phyloP scores from a whole-genome alignment of 2,888 invertebrate species.

The Oscheius sp. region DNA sequence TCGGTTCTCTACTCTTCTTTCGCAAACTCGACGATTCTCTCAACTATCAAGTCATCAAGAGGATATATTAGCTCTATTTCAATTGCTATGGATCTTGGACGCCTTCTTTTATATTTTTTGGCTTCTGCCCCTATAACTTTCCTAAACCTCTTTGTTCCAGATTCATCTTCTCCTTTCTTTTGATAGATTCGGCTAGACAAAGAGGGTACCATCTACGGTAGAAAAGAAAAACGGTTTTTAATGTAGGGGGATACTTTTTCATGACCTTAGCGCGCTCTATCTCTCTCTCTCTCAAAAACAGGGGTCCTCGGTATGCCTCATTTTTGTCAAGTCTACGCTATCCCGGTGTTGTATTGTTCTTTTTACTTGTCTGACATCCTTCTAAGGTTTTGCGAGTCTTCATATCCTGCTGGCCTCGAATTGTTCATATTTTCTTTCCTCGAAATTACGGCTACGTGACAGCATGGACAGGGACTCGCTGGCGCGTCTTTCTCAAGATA shows the following conservation, averaged over 20 bases:
- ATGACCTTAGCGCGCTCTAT: conserved; percentile 13
- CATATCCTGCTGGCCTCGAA: neutral
- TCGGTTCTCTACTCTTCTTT: conserved; percentile 36
- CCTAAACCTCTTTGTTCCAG: conserved; percentile 17
- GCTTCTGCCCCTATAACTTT: neutral
- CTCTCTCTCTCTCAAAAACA: conserved; percentile 1
- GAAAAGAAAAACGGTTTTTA: conserved; percentile 31
- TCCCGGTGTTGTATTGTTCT: conserved; percentile 23
- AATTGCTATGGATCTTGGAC: conserved; percentile 33
- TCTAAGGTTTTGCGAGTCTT: conserved; percentile 33
- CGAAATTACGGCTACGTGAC: conserved; percentile 28
- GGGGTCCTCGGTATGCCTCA: conserved; percentile 29
- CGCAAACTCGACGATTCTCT: conserved; percentile 33
- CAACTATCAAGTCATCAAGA: conserved; percentile 25
- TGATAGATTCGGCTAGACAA: conserved; percentile 12
- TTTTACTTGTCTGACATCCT: conserved; percentile 18
- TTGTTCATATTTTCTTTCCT: conserved; percentile 36
- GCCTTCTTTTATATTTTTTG: conserved; percentile 9
- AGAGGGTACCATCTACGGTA: conserved; percentile 37
- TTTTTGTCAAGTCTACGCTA: conserved; percentile 1
- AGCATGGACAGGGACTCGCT: conserved; percentile 15
- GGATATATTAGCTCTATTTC: conserved; percentile 19
- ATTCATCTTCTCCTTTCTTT: conserved; percentile 16
- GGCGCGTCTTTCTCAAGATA: conserved; percentile 53
- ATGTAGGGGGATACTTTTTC: conserved; percentile 28